These are phyloP conservation scores for Phyllotreta cruciferae DNA, from an alignment of 2,888 invertebrate genomes.

Conservation along the genomic window DNA sequence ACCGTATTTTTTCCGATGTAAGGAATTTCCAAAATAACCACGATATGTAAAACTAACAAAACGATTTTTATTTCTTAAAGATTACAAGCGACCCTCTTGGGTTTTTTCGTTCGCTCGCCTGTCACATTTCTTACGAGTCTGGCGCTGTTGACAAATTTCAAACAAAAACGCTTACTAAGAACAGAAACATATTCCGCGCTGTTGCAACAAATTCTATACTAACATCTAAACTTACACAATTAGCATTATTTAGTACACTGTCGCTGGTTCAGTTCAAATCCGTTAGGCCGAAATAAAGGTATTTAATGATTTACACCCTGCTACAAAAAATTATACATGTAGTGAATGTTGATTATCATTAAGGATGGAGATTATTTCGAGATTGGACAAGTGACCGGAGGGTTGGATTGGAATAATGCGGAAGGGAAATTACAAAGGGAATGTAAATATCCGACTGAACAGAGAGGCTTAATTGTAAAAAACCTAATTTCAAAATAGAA, in stretches of 20 bases:
- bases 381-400: conserved; percentile 8
- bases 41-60: no score
- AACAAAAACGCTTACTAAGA: no score
- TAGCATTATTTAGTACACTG: background rate
- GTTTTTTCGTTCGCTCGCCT: no score
- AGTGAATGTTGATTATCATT: conserved; percentile 28
- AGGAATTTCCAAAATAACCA: no score
- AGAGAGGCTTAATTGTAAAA: conserved; percentile 1
- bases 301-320: conserved; percentile 32
- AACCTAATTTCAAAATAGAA: background rate
- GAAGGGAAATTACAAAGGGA: background rate
- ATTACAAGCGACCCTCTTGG: no score
- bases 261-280: conserved; percentile 15
- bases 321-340: conserved; percentile 33
- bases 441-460: background rate
- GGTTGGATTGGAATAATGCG: background rate
- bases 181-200: no score
- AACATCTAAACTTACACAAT: no score
- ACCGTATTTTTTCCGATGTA: no score
- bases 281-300: conserved; percentile 26
- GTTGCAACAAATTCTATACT: no score
- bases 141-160: no score
- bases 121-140: no score
- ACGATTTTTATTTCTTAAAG: no score
- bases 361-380: conserved; percentile 12